Conservation (phyloP, 1,140 invertebrate genomes). For the Saccostrea glomerata region DNA sequence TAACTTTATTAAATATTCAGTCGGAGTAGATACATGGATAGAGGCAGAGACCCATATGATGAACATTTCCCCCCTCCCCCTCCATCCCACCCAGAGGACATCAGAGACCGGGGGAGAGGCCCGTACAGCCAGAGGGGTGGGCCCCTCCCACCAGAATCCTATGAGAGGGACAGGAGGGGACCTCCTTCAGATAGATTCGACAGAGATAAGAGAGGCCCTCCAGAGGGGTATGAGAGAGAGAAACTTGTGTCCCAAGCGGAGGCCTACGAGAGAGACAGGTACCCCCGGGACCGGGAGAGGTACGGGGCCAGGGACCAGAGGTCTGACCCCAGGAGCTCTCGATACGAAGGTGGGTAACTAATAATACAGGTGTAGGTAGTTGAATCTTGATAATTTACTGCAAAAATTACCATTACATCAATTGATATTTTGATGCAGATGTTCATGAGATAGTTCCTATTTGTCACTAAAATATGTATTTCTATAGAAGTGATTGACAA, state of each 20-base stretch:
- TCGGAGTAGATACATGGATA: conserved; percentile 28
- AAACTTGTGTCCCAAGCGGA: conserved; percentile 40
- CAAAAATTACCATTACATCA: no score
- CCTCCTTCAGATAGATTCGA: conserved; percentile 32
- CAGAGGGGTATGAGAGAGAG: conserved; percentile 51
- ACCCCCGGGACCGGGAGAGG: conserved; percentile 44
- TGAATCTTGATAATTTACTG: no score
- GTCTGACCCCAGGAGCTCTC: not conserved
- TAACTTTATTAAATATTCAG: not conserved
- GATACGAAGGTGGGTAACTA: not conserved
- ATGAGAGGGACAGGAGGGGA: conserved; percentile 32
- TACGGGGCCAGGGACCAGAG: conserved; percentile 34
- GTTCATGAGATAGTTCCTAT: no score
- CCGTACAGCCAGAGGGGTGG: not conserved
- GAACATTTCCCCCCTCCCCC: conserved; percentile 12
- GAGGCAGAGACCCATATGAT: conserved; percentile 44
- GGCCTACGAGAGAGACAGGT: conserved; percentile 53
- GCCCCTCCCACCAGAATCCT: not conserved
- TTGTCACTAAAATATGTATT: no score
- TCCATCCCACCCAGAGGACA: not conserved
- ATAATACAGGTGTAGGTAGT: not conserved
- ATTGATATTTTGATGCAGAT: no score
- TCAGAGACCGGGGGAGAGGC: not conserved
- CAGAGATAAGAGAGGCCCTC: conserved; percentile 43
- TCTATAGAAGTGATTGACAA: no score